phyloP scores from a whole-genome alignment of 37 sponge, comb jelly and placozoan species.

The Oopsacas minuta region DNA sequence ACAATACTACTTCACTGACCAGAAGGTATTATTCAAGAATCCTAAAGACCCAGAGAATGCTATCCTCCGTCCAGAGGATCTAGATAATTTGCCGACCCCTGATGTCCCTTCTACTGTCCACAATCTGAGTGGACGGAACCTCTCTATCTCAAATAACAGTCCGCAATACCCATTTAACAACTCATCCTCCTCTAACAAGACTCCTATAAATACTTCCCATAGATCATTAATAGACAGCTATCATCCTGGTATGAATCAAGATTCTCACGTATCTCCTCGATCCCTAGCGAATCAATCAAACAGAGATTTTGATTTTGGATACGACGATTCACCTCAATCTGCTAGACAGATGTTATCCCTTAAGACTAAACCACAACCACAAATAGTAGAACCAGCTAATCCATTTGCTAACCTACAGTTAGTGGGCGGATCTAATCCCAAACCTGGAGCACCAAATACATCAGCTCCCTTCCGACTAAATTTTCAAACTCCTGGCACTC shows the following conservation, averaged over 20 bases:
- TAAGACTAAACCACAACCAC: not conserved
- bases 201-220: not conserved
- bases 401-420: not conserved
- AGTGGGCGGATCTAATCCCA: not conserved
- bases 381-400: not conserved
- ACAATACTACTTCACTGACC: not conserved
- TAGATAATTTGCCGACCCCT: not conserved
- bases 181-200: not conserved
- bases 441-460: not conserved
- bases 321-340: not conserved
- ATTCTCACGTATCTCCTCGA: not conserved
- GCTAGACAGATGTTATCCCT: not conserved
- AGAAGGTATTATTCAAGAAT: not conserved
- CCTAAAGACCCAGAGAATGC: not conserved
- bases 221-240: not conserved
- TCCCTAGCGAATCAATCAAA: not conserved
- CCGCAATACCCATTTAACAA: slow-evolving; percentile 10
- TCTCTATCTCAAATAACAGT: not conserved
- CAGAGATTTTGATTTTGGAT: not conserved
- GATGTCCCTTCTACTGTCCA: not conserved
- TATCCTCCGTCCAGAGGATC: slow-evolving; percentile 8
- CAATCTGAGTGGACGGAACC: not conserved
- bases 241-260: not conserved
- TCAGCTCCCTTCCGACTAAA: not conserved
- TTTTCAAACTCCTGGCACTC: not conserved